phyloP scores from a whole-genome alignment of 2,113 vertebrate genomes.

The Pelmatolapia mariae region DNA sequence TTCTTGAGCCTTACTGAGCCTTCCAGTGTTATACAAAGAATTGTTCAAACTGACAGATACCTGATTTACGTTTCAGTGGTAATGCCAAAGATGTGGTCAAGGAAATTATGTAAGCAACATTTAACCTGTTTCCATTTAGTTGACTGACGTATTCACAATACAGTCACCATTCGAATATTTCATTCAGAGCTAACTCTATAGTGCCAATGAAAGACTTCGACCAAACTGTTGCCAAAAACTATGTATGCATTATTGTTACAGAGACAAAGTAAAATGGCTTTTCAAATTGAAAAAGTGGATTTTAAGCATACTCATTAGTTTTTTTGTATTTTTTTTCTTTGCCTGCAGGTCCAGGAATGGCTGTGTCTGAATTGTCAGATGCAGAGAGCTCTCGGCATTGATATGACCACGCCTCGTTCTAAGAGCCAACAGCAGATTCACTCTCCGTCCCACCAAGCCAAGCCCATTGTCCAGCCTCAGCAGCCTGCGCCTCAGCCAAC shows the following conservation, averaged over 20 bases:
- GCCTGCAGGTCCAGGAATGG: constrained; percentile 93
- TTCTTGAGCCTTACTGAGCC: background rate
- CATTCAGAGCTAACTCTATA: background rate
- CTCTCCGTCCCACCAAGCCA: constrained; percentile 80
- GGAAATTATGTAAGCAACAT: background rate
- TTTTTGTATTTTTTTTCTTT: background rate
- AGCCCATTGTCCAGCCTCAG: constrained; percentile 64
- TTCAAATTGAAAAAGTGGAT: background rate
- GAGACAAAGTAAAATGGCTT: background rate
- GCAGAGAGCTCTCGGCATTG: constrained; percentile 96
- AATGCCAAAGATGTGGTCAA: background rate
- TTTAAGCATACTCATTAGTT: background rate
- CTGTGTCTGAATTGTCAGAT: constrained; percentile 99
- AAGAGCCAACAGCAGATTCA: constrained; percentile 96
- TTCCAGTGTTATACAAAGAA: background rate
- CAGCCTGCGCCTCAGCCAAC: constrained; percentile 53
- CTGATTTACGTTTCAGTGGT: background rate
- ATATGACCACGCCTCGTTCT: constrained; percentile 94
- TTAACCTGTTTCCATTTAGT: background rate
- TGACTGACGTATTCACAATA: background rate
- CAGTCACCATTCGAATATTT: background rate
- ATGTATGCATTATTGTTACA: background rate
- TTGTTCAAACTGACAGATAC: background rate
- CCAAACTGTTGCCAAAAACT: background rate
- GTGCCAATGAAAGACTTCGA: background rate